Evolutionary conservation across 2,888 invertebrate species (phyloP), one percentile per base, ranked within the genome.

Genomic region (Ochropacha duplaris): DNA sequence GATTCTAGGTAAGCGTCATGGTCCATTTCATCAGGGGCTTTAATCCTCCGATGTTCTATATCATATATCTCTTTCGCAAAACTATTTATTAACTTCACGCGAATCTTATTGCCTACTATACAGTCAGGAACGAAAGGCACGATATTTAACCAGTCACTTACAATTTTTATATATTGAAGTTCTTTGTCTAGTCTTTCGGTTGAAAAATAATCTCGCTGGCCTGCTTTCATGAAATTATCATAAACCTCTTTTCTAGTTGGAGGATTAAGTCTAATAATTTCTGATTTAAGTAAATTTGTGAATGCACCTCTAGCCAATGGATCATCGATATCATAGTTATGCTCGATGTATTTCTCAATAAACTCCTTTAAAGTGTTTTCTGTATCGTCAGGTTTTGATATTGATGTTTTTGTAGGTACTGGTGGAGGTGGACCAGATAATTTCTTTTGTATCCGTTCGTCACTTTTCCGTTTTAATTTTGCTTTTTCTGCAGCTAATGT

Each of bases 111-210:
- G 12, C 72, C 74, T 2, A n/a, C 44, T n/a, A 9, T 6, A 19
- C 2, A 2, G n/a, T 8, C 6, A 9, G 44, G 19, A 5, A 5
- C 2, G 44, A 44, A 19, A 2, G 84, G 84, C 63, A 85, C 63
- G 49, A 70, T 74, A 56, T 79, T 86, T n/a, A 89, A 67, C 85
- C 88, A 88, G 68, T 87, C 84, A 11, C 85, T 80, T 60, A 88
- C 71, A 28, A 78, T 68, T 60, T 80, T 83, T 8, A 86, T 81
- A 36, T 84, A 86, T 57, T 81, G 71, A 28, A 88, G 62, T 65
- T 87, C 86, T 59, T 61, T 72, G 4, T 66, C 65, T 24, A 87
- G 66, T 49, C 68, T 76, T 3, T 71, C 61, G 2, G 72, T 65
- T 9, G 68, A 62, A 54, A 79, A 72, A 11, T 60, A 57, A 5